A percentile compares a stretch with the other conserved stretches of the same genome.
Conservation (phyloP, 2,797 vertebrate genomes). For the Rhabdophis nuchalis region DNA sequence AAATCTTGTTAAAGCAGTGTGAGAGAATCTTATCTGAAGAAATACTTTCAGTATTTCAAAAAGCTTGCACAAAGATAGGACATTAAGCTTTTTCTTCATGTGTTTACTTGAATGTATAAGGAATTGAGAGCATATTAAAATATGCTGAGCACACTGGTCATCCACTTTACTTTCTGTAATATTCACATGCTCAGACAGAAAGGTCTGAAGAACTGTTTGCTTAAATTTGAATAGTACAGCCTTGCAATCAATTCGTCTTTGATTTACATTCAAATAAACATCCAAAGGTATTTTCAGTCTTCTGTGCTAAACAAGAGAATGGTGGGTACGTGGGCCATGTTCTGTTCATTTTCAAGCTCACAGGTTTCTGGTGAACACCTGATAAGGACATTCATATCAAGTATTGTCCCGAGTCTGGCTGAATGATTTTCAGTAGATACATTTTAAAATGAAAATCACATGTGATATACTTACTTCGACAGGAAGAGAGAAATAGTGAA, state of each 20-base stretch:
- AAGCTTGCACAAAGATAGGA: neutral
- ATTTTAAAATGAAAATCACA: slow-evolving; percentile 22
- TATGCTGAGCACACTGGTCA: neutral
- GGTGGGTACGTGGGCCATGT: neutral
- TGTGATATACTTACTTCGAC: slow-evolving; percentile 87
- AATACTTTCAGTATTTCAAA: neutral
- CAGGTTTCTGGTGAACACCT: neutral
- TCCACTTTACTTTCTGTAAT: neutral
- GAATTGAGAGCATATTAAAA: neutral
- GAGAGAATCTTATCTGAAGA: neutral
- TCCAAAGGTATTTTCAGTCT: neutral
- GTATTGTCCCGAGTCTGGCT: neutral
- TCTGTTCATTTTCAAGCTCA: neutral
- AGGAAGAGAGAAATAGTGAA: slow-evolving; percentile 91
- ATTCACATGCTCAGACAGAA: neutral
- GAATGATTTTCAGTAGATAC: slow-evolving; percentile 11
- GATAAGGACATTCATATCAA: neutral
- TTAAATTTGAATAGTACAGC: neutral
- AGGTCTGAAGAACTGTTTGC: neutral
- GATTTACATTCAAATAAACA: neutral
- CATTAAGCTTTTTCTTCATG: neutral
- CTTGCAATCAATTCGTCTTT: neutral
- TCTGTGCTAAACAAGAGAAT: neutral
- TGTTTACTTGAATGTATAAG: neutral
- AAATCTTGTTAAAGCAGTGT: neutral